Percentiles rank a stretch among this genome's conserved stretches.
Conservation (phyloP, 2,888 invertebrate genomes). For the Pachydiplax longipennis region DNA sequence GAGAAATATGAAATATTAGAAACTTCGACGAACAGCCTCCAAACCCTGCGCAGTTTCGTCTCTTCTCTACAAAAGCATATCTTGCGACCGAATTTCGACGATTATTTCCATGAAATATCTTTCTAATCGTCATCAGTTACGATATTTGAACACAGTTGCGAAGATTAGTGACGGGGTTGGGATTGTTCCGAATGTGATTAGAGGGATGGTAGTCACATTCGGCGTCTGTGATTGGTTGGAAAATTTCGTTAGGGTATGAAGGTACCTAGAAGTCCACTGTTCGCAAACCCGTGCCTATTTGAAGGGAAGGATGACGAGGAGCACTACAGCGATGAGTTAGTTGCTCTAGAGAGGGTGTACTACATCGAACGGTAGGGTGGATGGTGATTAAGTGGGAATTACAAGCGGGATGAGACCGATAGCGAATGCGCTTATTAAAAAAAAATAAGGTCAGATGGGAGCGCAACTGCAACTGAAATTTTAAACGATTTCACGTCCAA, state of each 20-base stretch:
- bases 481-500: too few relatives aligned
- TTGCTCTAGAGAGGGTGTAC: neutral
- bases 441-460: neutral
- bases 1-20: conserved; percentile 28
- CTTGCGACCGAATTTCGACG: neutral
- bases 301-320: neutral
- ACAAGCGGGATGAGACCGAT: neutral
- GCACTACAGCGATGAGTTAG: neutral
- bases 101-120: neutral
- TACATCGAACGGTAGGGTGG: neutral
- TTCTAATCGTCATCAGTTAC: neutral
- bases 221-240: neutral
- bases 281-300: conserved; percentile 22
- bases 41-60: conserved; percentile 47
- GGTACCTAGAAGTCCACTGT: conserved; percentile 16
- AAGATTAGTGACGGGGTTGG: neutral
- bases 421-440: neutral
- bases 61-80: neutral
- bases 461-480: neutral
- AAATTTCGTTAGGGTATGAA: neutral
- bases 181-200: neutral
- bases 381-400: neutral
- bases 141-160: neutral
- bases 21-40: conserved; percentile 52
- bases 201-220: neutral